phyloP scores from a whole-genome alignment of 2,888 invertebrate genomes.

The Drosophila borealis region DNA sequence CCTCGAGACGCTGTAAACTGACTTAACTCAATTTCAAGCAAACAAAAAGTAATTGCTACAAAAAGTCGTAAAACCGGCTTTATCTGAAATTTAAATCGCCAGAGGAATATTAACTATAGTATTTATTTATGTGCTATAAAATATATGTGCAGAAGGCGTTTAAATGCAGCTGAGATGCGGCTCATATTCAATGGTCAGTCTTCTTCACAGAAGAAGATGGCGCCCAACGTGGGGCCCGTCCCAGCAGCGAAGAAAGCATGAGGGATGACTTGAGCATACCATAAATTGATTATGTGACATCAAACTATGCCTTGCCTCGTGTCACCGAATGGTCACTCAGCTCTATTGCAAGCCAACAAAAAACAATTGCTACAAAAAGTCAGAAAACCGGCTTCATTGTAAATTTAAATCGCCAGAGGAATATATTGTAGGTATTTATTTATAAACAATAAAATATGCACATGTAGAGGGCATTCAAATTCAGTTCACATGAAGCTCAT shows the following conservation, averaged over 20 bases:
- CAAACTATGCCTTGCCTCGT: not conserved
- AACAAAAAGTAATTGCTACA: constrained; percentile 1
- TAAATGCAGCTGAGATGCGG: too few species aligned
- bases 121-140: too few species aligned
- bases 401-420: too few species aligned
- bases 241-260: not conserved
- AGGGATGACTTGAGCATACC: not conserved
- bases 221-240: not conserved
- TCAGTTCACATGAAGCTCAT: too few species aligned
- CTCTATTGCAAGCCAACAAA: not conserved
- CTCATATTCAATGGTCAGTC: too few species aligned
- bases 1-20: not conserved
- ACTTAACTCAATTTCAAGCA: not conserved
- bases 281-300: not conserved
- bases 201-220: not conserved
- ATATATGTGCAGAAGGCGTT: too few species aligned
- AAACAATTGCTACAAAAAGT: not conserved
- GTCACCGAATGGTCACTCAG: not conserved
- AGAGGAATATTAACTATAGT: too few species aligned
- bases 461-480: too few species aligned
- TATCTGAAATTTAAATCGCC: not conserved
- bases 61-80: not conserved
- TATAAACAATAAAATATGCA: not conserved
- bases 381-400: not conserved
- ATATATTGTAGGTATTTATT: too few species aligned